Evolutionary conservation across 2,797 vertebrate species (phyloP).

Genomic region (Furcifer pardalis): DNA sequence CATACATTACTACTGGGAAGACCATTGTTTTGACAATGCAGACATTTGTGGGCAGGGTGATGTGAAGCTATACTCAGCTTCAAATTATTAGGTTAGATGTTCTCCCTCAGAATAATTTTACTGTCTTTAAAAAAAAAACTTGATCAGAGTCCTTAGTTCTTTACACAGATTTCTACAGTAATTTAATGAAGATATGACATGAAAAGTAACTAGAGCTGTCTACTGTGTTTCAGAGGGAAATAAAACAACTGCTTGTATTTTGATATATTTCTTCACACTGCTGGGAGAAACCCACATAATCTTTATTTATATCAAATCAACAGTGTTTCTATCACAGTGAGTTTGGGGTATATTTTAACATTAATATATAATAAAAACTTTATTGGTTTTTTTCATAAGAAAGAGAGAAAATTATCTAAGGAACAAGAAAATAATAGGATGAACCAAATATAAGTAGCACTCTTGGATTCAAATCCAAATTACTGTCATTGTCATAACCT

Average conservation of each 20-base stretch:
- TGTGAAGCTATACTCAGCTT: not conserved
- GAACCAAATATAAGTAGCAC: too few relatives aligned
- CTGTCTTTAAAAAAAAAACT: not conserved
- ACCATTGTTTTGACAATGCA: too few relatives aligned
- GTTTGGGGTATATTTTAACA: not conserved
- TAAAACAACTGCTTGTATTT: constrained; percentile 4
- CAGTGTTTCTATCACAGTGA: not conserved
- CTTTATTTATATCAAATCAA: constrained; percentile 21
- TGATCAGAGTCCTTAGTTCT: constrained; percentile 12
- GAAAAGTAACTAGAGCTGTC: constrained; percentile 16
- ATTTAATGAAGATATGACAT: not conserved
- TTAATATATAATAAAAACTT: not conserved
- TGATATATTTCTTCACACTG: not conserved
- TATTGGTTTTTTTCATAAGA: not conserved
- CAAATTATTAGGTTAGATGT: not conserved
- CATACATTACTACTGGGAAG: too few relatives aligned
- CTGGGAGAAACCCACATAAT: constrained; percentile 10
- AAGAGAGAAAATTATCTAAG: not conserved
- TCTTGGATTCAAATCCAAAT: not conserved
- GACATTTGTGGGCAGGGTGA: too few relatives aligned
- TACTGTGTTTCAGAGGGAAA: constrained; percentile 2
- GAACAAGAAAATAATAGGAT: not conserved
- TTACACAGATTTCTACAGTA: constrained; percentile 25
- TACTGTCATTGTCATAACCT: not conserved
- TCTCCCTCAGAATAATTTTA: not conserved